These are phyloP conservation scores for Anthophora plumipes DNA, from an alignment of 2,888 invertebrate genomes.

Conservation along the genomic window DNA sequence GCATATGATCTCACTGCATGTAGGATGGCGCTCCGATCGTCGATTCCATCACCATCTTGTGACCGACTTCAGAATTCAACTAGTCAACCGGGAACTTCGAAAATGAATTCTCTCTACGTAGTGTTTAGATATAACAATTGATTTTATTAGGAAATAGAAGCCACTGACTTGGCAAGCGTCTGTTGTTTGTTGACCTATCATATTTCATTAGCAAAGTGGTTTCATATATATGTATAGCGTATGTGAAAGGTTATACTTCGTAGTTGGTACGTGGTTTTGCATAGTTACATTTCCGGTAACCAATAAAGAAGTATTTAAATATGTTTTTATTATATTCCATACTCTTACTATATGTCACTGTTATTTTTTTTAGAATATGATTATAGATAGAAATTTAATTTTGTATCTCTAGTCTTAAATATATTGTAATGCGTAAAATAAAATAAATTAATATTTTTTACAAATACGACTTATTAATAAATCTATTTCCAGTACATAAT, in stretches of 20 bases:
- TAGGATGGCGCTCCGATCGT: constrained; percentile 39
- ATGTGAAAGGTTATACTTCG: no score
- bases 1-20: constrained; percentile 34
- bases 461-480: no score
- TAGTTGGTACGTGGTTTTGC: no score
- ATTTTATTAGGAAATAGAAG: background rate
- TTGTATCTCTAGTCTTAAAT: background rate
- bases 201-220: background rate
- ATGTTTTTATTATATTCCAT: no score
- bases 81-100: constrained; percentile 29
- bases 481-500: background rate
- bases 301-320: no score
- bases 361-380: no score
- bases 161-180: background rate
- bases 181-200: background rate
- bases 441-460: background rate
- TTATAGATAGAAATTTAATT: background rate
- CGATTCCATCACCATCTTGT: constrained; percentile 18
- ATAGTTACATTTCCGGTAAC: no score
- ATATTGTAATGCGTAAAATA: background rate
- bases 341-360: no score
- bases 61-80: background rate
- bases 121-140: no score
- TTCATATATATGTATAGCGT: no score
- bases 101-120: background rate